These are phyloP conservation scores for Halcyon senegalensis DNA, from an alignment of 2,113 vertebrate species.

Conservation along the genomic window DNA sequence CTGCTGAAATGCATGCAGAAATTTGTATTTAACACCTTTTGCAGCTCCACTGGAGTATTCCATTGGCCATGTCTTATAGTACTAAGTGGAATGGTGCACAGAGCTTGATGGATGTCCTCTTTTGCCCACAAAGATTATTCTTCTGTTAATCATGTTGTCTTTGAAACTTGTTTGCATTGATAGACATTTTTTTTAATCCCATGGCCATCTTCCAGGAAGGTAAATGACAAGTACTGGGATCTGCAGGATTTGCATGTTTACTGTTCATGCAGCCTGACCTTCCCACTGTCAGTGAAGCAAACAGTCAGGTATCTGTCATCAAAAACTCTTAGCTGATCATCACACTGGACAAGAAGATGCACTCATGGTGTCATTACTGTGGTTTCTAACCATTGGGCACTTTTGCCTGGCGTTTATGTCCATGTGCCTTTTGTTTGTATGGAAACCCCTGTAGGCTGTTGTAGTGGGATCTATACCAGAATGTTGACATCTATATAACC, in stretches of 20 bases:
- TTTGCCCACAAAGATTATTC: background rate
- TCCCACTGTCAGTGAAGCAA: background rate
- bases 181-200: background rate
- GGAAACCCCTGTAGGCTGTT: background rate
- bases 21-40: background rate
- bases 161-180: background rate
- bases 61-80: background rate
- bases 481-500: background rate
- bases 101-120: background rate
- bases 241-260: background rate
- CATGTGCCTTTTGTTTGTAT: background rate
- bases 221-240: background rate
- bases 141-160: background rate
- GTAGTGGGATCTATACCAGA: background rate
- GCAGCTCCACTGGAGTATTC: background rate
- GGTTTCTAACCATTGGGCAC: background rate
- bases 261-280: background rate
- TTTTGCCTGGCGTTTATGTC: background rate
- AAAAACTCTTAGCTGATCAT: background rate
- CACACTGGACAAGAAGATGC: background rate
- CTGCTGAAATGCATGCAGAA: background rate
- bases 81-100: background rate
- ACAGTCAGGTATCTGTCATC: background rate
- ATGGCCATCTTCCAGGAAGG: background rate
- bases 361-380: background rate